phyloP scores from a whole-genome alignment of 2,888 invertebrate species.

The Troglohyphantes excavatus region DNA sequence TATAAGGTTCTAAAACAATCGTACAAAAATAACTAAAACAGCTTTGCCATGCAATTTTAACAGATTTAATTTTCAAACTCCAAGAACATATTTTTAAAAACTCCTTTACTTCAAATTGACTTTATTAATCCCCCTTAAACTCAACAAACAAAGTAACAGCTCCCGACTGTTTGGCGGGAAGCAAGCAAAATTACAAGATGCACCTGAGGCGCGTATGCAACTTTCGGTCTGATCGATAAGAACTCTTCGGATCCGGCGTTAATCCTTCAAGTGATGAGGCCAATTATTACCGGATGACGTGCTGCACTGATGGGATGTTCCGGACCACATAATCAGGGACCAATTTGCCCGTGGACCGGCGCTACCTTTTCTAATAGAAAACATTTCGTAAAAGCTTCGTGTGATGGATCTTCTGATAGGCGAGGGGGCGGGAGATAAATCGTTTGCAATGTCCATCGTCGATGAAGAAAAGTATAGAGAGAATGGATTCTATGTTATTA shows the following conservation, averaged over 20 bases:
- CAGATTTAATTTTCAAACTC: no score
- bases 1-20: no score
- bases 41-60: no score
- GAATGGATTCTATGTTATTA: no score
- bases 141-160: conserved; percentile 8
- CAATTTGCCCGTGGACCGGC: conserved; percentile 42
- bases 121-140: conserved; percentile 18
- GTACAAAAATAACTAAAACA: no score
- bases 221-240: conserved; percentile 44
- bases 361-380: conserved; percentile 58
- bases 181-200: conserved; percentile 23
- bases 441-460: neutral
- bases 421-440: conserved; percentile 16
- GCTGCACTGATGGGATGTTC: conserved; percentile 71
- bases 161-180: neutral
- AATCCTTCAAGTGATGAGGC: conserved; percentile 76
- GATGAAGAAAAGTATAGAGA: conserved; percentile 16
- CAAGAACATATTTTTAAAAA: neutral
- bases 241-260: conserved; percentile 33
- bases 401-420: conserved; percentile 45
- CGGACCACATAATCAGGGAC: conserved; percentile 77
- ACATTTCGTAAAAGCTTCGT: conserved; percentile 45
- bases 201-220: conserved; percentile 43
- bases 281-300: conserved; percentile 76
- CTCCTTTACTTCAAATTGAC: neutral